Percentiles rank a stretch among this genome's conserved stretches.
Conservation (phyloP, 2,113 vertebrate genomes). For the Atrichornis clamosus region DNA sequence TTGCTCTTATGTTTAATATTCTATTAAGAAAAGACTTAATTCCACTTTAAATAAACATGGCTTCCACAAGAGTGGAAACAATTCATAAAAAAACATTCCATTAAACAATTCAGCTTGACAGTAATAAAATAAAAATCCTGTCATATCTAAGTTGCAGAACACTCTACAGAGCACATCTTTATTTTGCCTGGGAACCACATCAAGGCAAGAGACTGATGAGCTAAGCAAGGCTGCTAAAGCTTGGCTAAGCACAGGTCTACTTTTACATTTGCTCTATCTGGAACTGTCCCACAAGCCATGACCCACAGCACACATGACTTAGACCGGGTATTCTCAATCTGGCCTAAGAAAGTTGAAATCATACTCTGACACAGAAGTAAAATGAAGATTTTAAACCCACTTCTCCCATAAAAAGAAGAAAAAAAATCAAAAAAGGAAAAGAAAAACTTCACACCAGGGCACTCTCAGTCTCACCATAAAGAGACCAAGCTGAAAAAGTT, state of each 20-base stretch:
- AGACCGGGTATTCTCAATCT: neutral
- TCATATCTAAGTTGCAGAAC: neutral
- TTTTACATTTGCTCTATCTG: neutral
- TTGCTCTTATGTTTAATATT: neutral
- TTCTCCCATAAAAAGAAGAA: neutral
- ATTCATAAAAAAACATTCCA: neutral
- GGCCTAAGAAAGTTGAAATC: neutral
- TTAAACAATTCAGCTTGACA: neutral
- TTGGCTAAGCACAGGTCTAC: neutral
- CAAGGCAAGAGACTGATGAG: fast-evolving
- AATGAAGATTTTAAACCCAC: neutral
- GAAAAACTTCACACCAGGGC: neutral
- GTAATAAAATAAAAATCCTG: neutral
- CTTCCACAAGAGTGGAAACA: neutral
- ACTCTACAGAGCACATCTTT: fast-evolving
- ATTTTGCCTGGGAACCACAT: neutral
- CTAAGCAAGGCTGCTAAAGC: neutral
- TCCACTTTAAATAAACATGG: neutral
- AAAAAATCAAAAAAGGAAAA: neutral
- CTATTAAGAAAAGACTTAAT: neutral
- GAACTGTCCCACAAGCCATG: neutral
- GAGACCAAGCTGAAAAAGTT: neutral
- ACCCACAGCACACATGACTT: neutral
- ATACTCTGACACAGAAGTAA: neutral
- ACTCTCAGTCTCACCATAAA: neutral